Evolutionary conservation across 2,113 vertebrate species (phyloP), one percentile per base, ranked within the genome.

Genomic region (Numida meleagris): DNA sequence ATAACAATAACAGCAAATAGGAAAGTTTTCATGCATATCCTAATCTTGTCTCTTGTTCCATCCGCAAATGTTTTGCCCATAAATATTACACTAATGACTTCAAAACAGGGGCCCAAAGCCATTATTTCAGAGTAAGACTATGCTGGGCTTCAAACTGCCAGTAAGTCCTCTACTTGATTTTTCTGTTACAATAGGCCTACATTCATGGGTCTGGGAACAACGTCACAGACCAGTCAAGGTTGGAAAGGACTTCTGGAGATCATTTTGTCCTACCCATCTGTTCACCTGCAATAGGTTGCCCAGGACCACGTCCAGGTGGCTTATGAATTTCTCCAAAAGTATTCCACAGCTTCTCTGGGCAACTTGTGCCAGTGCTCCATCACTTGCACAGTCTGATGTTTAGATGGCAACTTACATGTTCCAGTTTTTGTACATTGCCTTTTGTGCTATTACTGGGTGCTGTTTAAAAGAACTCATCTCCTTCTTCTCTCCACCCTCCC

Each of bases 291-390:
- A 6, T 18, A 29, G 74, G 20, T 46, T 59, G 55, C 1, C 4
- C 48, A 78, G 43, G 23, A 50, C 2, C 4, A 19, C 9, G 3
- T 55, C 7, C 33, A 45, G n/a, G 40, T 8, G 38, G 9, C 23
- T 86, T 88, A 70, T 55, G 17, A 78, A 29, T 3, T 31, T n/a
- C 42, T 70, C 33, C 10, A 43, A n/a, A 10, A 3, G 23, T 6
- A 43, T 2, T 62, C 40, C n/a, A 14, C 27, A 67, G 40, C 6
- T 42, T n/a, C 4, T 19, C 27, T 42, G 10, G 16, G 8, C 9
- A 48, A 23, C 2, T 7, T 42, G 19, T 67, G 13, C 13, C 17
- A 45, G 17, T 0, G 0, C 2, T 67, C 4, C 1, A 8, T 38
- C 29, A 77, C 23, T 6, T 13, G n/a, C 24, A 36, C 6, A 10